Conservation (phyloP, 2,888 invertebrate species). For the Corbicula japonica region DNA sequence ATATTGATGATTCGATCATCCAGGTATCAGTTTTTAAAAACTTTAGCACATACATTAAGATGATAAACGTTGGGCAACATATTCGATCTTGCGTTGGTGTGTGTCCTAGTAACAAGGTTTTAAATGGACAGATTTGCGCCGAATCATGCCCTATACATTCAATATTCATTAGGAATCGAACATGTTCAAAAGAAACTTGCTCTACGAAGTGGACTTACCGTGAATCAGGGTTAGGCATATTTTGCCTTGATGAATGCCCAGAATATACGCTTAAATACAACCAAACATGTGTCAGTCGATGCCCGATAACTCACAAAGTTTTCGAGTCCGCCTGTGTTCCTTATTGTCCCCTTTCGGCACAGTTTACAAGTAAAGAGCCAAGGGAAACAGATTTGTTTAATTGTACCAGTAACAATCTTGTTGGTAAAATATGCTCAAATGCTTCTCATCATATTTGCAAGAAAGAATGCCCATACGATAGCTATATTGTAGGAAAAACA, state of each 20-base stretch:
- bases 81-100: background rate
- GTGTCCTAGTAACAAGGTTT: background rate
- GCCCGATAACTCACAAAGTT: too few relatives aligned
- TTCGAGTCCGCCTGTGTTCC: too few relatives aligned
- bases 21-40: background rate
- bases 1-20: background rate
- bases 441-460: too few relatives aligned
- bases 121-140: background rate
- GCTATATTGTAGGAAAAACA: too few relatives aligned
- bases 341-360: too few relatives aligned
- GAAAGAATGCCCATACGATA: too few relatives aligned
- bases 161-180: background rate
- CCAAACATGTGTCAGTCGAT: too few relatives aligned
- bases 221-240: background rate
- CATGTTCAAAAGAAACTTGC: background rate
- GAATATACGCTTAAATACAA: too few relatives aligned
- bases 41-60: background rate
- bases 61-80: background rate
- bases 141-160: background rate
- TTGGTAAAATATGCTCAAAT: too few relatives aligned
- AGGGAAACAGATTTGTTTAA: too few relatives aligned
- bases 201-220: background rate
- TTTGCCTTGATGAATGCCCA: background rate
- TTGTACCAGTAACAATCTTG: too few relatives aligned
- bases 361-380: too few relatives aligned